These are phyloP conservation scores for Platysternon megacephalum DNA, from an alignment of 2,113 vertebrate species.

Conservation along the genomic window DNA sequence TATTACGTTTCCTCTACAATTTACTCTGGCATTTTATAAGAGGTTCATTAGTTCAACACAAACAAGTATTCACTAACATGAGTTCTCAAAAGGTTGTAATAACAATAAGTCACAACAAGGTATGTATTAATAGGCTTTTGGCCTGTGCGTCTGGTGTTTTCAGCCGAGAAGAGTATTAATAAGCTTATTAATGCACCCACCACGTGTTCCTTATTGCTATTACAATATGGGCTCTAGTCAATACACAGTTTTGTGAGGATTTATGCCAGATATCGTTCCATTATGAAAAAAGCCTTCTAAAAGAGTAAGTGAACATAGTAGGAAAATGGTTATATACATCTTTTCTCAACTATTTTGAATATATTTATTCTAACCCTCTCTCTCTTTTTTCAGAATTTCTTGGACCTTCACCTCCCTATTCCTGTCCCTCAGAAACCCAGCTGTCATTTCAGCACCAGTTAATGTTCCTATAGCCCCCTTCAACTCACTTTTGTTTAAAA, in stretches of 20 bases:
- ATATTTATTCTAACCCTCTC: background rate
- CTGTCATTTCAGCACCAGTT: background rate
- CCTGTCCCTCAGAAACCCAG: background rate
- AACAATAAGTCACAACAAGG: background rate
- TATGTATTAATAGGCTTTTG: background rate
- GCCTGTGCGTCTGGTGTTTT: background rate
- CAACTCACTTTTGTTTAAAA: background rate
- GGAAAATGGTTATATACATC: background rate
- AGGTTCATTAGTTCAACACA: constrained; percentile 64
- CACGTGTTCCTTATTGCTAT: background rate
- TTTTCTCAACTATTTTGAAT: background rate
- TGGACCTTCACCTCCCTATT: no score
- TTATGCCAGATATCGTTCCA: background rate
- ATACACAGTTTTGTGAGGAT: background rate
- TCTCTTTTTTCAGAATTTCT: background rate
- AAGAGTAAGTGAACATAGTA: background rate
- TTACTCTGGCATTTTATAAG: constrained; percentile 27
- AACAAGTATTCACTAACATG: constrained; percentile 47
- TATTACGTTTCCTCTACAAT: background rate
- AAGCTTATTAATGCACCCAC: background rate
- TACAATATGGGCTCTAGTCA: background rate
- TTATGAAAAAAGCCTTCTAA: background rate
- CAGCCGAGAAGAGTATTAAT: background rate
- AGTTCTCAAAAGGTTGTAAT: constrained; percentile 21
- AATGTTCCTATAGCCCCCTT: background rate